Evolutionary conservation across 2,797 vertebrate genomes (phyloP).

Genomic region (Macrochelys suwanniensis): DNA sequence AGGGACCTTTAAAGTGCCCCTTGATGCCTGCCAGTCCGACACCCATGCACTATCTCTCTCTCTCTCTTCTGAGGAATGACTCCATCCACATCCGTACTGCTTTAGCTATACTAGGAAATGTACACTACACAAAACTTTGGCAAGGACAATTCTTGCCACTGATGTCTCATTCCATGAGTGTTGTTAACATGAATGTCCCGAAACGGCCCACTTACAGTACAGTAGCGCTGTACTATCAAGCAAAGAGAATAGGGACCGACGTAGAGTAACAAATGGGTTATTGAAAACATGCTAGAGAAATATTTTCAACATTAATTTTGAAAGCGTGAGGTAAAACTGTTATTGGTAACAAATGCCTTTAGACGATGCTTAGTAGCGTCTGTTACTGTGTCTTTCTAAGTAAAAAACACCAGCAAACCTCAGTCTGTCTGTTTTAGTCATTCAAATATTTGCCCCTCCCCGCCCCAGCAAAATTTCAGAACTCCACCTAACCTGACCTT

Average conservation of each 20-base stretch:
- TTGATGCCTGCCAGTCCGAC: neutral
- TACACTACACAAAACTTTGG: neutral
- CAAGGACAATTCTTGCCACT: neutral
- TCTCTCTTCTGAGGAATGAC: neutral
- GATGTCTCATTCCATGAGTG: accelerated
- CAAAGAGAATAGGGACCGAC: neutral
- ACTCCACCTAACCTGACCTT: neutral
- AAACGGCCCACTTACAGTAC: neutral
- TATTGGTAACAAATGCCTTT: constrained; percentile 4
- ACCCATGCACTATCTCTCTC: neutral
- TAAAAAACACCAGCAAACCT: constrained; percentile 24
- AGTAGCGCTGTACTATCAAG: neutral
- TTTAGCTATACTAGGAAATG: neutral
- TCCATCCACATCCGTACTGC: neutral
- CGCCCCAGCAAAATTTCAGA: neutral
- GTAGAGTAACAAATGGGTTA: neutral
- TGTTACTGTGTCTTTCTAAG: constrained; percentile 27
- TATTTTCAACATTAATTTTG: constrained; percentile 8
- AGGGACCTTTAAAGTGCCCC: neutral
- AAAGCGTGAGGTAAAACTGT: constrained; percentile 56
- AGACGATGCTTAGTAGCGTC: constrained; percentile 54
- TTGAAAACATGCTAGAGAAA: constrained; percentile 3
- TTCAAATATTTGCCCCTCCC: constrained; percentile 42
- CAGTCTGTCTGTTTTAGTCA: neutral
- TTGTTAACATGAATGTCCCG: neutral